These are phyloP conservation scores for Echinometra lucunter DNA, from an alignment of 53 echinoderm and acorn worm species.

Conservation along the genomic window DNA sequence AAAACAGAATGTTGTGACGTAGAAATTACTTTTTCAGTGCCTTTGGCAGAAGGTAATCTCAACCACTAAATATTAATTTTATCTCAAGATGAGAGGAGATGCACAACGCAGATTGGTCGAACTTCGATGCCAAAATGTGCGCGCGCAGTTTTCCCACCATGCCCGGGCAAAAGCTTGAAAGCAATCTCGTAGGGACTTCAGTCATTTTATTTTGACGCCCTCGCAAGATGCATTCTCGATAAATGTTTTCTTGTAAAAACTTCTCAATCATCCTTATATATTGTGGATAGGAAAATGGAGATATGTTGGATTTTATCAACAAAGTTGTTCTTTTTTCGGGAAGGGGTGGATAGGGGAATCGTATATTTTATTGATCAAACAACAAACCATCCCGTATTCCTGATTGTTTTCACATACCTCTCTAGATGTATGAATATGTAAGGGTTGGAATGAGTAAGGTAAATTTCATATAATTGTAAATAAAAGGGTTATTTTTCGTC, in stretches of 20 bases:
- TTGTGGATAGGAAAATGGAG: background rate
- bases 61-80: background rate
- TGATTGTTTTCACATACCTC: too few relatives aligned
- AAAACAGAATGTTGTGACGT: background rate
- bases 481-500: too few relatives aligned
- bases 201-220: background rate
- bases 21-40: background rate
- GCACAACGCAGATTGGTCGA: background rate
- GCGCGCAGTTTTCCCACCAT: background rate
- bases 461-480: too few relatives aligned
- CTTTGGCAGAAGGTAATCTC: background rate
- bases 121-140: background rate
- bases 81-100: background rate
- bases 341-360: too few relatives aligned
- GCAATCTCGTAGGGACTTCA: background rate
- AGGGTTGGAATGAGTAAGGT: too few relatives aligned
- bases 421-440: too few relatives aligned
- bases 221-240: background rate
- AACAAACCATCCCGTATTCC: too few relatives aligned
- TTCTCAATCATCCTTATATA: background rate
- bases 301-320: background rate
- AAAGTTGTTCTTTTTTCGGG: too few relatives aligned
- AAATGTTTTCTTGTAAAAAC: background rate
- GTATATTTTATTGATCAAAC: too few relatives aligned
- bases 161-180: background rate